A percentile compares a stretch with the other conserved stretches of the same genome.
These are phyloP conservation scores for Sinopyrophorus schimmeli DNA, from an alignment of 2,888 invertebrate species.

Conservation along the genomic window DNA sequence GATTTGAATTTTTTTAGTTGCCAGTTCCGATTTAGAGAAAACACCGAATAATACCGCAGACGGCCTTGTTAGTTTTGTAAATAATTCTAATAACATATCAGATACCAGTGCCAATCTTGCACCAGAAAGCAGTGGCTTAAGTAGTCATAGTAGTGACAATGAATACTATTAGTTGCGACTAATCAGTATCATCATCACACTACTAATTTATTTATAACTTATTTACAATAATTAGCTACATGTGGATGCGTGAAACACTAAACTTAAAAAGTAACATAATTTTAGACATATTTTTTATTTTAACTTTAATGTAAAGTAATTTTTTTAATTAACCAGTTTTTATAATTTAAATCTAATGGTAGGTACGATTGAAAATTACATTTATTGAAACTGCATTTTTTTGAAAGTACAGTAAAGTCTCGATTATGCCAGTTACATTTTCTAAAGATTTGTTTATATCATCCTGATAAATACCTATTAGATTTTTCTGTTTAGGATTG, in stretches of 20 bases:
- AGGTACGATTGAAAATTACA: too few relatives aligned
- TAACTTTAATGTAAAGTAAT: neutral
- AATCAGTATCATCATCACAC: neutral
- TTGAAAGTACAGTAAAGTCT: too few relatives aligned
- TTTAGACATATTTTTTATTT: too few relatives aligned
- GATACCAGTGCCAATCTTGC: conserved; percentile 8
- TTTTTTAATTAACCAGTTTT: conserved; percentile 5
- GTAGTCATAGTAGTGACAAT: conserved; percentile 24
- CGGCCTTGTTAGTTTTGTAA: conserved; percentile 8
- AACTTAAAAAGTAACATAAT: conserved; percentile 3
- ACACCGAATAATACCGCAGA: conserved; percentile 12
- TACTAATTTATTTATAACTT: neutral
- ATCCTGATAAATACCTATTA: too few relatives aligned
- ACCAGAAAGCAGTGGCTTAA: conserved; percentile 13
- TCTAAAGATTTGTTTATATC: too few relatives aligned
- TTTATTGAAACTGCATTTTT: too few relatives aligned
- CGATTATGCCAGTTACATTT: too few relatives aligned
- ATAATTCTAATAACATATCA: conserved; percentile 15
- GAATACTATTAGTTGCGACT: conserved; percentile 22
- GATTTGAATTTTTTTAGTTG: too few relatives aligned
- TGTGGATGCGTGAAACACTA: neutral
- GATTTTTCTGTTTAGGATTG: too few relatives aligned
- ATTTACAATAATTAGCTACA: neutral
- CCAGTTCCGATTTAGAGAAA: conserved; percentile 8
- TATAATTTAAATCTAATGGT: too few relatives aligned